phyloP scores from a whole-genome alignment of 2,797 vertebrate species.

The Aselliscus stoliczkanus region DNA sequence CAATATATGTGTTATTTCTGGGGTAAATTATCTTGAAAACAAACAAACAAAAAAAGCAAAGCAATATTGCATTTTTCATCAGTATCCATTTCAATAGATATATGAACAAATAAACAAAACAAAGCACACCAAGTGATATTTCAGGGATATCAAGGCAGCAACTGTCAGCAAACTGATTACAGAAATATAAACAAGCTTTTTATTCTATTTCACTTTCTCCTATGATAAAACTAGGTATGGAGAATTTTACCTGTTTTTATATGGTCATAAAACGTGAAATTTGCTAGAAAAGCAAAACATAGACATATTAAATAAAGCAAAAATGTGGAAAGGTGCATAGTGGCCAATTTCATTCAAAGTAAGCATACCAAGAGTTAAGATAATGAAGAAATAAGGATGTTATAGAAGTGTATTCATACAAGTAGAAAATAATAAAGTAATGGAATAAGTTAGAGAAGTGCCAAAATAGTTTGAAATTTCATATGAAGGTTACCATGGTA shows the following conservation, averaged over 20 bases:
- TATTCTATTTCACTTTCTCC: not conserved
- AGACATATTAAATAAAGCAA: not conserved
- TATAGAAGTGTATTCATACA: not conserved
- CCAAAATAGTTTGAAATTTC: not conserved
- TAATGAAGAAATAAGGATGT: not conserved
- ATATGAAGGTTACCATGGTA: not conserved
- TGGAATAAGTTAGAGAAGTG: not conserved
- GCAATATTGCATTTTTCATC: not conserved
- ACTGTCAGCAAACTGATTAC: not conserved
- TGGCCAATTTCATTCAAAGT: not conserved
- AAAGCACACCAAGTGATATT: not conserved
- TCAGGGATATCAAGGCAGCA: not conserved
- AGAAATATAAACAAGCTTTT: not conserved
- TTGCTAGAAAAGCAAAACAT: not conserved
- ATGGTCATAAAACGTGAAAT: not conserved
- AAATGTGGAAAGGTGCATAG: not conserved
- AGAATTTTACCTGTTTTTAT: not conserved
- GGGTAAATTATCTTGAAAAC: constrained; percentile 56
- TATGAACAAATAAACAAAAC: not conserved
- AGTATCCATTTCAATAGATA: not conserved
- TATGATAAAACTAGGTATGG: not conserved
- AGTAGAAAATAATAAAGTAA: not conserved
- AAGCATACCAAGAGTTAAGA: not conserved
- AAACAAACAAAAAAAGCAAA: constrained; percentile 38
- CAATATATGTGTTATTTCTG: constrained; percentile 52